Evolutionary conservation across 2,888 invertebrate species (phyloP), one percentile per base, ranked within the genome.

Genomic region (Lycaena phlaeas): DNA sequence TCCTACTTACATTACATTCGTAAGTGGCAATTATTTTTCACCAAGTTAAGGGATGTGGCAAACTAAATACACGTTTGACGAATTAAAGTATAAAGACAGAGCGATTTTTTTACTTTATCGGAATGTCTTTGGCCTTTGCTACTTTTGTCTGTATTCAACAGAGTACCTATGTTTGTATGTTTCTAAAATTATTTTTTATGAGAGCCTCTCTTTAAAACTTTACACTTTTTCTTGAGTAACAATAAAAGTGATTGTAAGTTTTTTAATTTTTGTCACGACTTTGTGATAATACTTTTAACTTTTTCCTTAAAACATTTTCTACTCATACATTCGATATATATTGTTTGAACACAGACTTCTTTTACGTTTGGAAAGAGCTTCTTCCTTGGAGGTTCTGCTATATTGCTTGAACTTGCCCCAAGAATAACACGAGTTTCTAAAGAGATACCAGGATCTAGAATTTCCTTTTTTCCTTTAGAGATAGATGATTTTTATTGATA

Each of bases 381-480:
- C 31, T 39, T 39, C 30, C 14, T 31, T 39, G 29, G 39, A 30
- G 39, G 39, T 39, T 39, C 30, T 30, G 22, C 29, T 25, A 18
- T 30, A 30, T 30, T 7, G 39, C 30, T 39, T 26, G 29, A 39
- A 30, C 29, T 30, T 29, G 39, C 30, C 10, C 39, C 39, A 10
- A 14, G 6, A 22, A 28, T 38, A 38, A 14, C 14, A 36, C 25
- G 3, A n/a, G 14, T 38, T n/a, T 38, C 15, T 15, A 28, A 28
- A 38, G 38, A 28, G 12, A 15, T 38, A 10, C 7, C 17, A 38
- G 38, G 27, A 28, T 9, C 3, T 14, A 30, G 15, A 12, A 9
- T 12, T 30, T 30, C 30, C n/a, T n/a, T n/a, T n/a, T n/a, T n/a
- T 15, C 14, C n/a, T 15, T 15, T 14, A 4, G 30, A 30, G 15